A percentile compares a stretch with the other conserved stretches of the same genome.
Conservation (phyloP, 2,888 invertebrate genomes). For the Apodemia duryi region DNA sequence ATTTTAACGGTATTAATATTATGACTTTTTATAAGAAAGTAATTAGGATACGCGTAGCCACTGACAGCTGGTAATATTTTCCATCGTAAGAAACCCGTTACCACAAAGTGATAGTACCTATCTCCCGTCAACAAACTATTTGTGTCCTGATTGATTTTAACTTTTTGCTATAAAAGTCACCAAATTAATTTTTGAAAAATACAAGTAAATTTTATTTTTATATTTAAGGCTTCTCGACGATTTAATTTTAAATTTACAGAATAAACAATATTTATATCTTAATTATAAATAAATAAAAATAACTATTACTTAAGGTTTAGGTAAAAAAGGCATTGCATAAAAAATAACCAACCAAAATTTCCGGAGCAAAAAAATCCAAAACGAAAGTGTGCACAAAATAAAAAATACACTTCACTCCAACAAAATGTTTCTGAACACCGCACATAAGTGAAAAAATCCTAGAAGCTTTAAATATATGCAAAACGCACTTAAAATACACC, state of each 20-base stretch:
- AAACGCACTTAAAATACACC: conserved; percentile 62
- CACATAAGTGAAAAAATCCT: conserved; percentile 61
- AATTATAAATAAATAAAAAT: too few species aligned
- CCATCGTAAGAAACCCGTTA: conserved; percentile 45
- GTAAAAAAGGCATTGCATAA: conserved; percentile 40
- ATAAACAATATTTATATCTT: too few species aligned
- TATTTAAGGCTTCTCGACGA: too few species aligned
- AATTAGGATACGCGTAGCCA: conserved; percentile 44
- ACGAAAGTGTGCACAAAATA: conserved; percentile 72
- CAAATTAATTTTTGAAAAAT: too few species aligned
- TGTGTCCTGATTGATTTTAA: conserved; percentile 33
- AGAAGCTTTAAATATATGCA: conserved; percentile 55
- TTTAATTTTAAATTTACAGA: too few species aligned
- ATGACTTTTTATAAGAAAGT: conserved; percentile 47
- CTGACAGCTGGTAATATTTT: conserved; percentile 40
- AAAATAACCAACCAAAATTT: conserved; percentile 70
- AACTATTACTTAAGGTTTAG: conserved; percentile 18
- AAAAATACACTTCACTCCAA: conserved; percentile 68
- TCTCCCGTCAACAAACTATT: conserved; percentile 42
- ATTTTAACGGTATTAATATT: conserved; percentile 3
- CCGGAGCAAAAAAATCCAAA: conserved; percentile 76
- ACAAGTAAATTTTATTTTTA: too few species aligned
- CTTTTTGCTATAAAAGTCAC: too few species aligned
- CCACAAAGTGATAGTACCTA: conserved; percentile 37
- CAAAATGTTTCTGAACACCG: conserved; percentile 63